Evolutionary conservation across 2,113 vertebrate species (phyloP).

Genomic region (Ictalurus punctatus): DNA sequence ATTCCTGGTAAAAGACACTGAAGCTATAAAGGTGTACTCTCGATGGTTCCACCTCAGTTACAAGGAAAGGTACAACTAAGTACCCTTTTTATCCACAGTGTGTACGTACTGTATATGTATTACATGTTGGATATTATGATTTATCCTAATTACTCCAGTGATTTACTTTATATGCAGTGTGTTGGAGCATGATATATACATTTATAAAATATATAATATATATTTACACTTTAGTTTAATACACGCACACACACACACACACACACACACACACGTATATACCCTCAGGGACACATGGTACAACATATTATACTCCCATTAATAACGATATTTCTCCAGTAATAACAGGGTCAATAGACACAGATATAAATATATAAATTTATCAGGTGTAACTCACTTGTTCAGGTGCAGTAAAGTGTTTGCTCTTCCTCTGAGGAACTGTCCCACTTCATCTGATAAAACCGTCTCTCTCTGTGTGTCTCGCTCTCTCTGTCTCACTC

Average conservation of each 20-base stretch:
- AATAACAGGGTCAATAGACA: not conserved
- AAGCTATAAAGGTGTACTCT: not conserved
- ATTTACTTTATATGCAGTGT: not conserved
- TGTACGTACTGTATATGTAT: not conserved
- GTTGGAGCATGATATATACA: not conserved
- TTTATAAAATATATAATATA: not conserved
- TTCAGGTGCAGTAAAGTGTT: constrained; percentile 25
- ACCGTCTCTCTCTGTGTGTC: not conserved
- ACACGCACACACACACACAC: not conserved
- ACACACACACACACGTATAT: not conserved
- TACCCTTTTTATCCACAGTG: not conserved
- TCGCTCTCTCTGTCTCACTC: not conserved
- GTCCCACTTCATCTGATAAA: constrained; percentile 29
- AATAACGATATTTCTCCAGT: not conserved
- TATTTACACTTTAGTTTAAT: not conserved
- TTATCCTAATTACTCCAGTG: not conserved
- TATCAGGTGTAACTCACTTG: constrained; percentile 24
- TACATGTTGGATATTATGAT: not conserved
- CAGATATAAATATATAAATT: not conserved
- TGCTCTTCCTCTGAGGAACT: not conserved
- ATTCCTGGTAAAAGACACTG: not conserved
- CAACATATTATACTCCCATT: not conserved
- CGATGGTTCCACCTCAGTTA: not conserved
- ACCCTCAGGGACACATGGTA: not conserved
- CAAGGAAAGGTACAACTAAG: not conserved